phyloP scores from a whole-genome alignment of 2,797 vertebrate species.

The Chaenodraco wilsoni region DNA sequence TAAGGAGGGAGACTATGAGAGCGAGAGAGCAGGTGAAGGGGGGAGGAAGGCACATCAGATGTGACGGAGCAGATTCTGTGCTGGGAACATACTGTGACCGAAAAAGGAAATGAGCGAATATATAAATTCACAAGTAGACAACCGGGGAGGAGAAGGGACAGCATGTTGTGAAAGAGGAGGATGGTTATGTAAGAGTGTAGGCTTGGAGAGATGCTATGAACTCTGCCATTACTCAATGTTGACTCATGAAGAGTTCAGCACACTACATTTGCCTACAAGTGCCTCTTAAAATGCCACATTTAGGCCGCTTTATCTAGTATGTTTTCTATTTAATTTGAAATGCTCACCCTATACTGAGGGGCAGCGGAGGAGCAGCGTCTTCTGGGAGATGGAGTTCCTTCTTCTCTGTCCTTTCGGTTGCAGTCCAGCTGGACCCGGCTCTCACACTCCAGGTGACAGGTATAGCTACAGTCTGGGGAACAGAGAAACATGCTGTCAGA shows the following conservation, averaged over 20 bases:
- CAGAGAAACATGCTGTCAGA: constrained; percentile 44
- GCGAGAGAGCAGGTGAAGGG: constrained; percentile 5
- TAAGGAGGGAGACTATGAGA: constrained; percentile 2
- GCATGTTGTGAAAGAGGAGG: constrained; percentile 33
- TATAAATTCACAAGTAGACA: constrained; percentile 40
- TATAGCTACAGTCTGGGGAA: constrained; percentile 92
- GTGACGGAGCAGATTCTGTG: constrained; percentile 30
- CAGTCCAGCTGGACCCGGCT: constrained; percentile 92
- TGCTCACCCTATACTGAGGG: constrained; percentile 69
- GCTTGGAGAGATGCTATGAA: constrained; percentile 39
- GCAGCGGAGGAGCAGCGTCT: constrained; percentile 54
- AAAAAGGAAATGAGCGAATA: constrained; percentile 47
- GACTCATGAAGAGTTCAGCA: constrained; percentile 24
- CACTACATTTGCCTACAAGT: neutral
- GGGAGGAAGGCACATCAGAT: constrained; percentile 9
- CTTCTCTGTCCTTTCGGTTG: constrained; percentile 79
- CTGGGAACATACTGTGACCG: constrained; percentile 53
- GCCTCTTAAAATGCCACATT: neutral
- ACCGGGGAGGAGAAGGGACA: constrained; percentile 7
- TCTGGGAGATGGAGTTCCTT: constrained; percentile 78
- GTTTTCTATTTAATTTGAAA: neutral
- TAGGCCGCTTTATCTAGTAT: fast-evolving
- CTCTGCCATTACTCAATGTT: constrained; percentile 17
- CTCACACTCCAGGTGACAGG: constrained; percentile 91
- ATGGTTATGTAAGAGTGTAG: constrained; percentile 61